Conservation (phyloP, 37 sponge, comb jelly and placozoan genomes). For the Chondrilla cf. caribensis region DNA sequence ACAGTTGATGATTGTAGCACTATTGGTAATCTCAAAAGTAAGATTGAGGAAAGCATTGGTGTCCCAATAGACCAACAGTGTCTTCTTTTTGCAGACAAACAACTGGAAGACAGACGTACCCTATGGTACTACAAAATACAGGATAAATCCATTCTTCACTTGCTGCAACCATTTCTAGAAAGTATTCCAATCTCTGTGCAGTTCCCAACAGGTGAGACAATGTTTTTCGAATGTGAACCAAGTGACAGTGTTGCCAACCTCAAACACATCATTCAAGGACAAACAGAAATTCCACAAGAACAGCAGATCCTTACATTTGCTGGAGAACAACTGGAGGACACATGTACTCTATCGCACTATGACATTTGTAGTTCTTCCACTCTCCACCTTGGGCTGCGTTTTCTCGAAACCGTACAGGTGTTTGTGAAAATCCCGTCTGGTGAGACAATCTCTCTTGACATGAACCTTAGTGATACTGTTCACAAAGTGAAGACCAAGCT, state of each 20-base stretch:
- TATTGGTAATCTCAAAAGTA: slow-evolving; percentile 92
- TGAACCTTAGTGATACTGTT: slow-evolving; percentile 65
- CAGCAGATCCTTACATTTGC: slow-evolving; percentile 97
- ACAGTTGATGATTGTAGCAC: slow-evolving; percentile 89
- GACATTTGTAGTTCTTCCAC: slow-evolving; percentile 46
- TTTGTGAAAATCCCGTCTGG: slow-evolving; percentile 79
- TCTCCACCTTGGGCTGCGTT: slow-evolving; percentile 8
- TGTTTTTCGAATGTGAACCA: slow-evolving; percentile 94
- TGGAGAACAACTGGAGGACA: slow-evolving; percentile 82
- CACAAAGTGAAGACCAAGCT: slow-evolving; percentile 80
- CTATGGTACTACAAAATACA: neutral
- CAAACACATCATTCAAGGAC: slow-evolving; percentile 95
- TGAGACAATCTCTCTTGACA: slow-evolving; percentile 71
- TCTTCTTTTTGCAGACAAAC: neutral
- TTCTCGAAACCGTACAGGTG: slow-evolving; percentile 66
- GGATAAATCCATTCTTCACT: neutral
- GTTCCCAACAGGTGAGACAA: slow-evolving; percentile 94
- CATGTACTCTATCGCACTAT: slow-evolving; percentile 15
- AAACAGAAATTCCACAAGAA: slow-evolving; percentile 94
- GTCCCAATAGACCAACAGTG: neutral
- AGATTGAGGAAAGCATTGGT: slow-evolving; percentile 73
- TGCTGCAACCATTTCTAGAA: slow-evolving; percentile 17
- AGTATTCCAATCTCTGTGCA: slow-evolving; percentile 97
- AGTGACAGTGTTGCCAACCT: slow-evolving; percentile 96
- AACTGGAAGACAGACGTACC: neutral